These are phyloP conservation scores for Calephelis perditalis DNA, from an alignment of 2,888 invertebrate genomes.

Conservation along the genomic window DNA sequence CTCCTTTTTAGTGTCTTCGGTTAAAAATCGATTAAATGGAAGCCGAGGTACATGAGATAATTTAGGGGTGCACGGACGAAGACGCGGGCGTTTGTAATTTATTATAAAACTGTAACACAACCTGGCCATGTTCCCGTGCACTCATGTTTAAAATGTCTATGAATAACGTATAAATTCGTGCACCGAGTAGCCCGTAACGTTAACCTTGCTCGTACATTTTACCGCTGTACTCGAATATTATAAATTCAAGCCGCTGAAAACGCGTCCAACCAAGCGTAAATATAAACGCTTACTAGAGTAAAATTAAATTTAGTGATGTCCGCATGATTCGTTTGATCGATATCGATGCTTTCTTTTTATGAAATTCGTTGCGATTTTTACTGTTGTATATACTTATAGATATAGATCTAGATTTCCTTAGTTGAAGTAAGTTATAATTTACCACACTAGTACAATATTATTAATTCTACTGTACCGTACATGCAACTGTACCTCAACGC, in stretches of 20 bases:
- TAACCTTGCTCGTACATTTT: conserved; percentile 10
- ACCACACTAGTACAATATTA: not conserved
- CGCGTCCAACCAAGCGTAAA: conserved; percentile 6
- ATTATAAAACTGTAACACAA: not conserved
- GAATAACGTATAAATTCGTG: conserved; percentile 11
- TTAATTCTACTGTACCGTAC: not conserved
- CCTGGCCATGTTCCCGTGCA: conserved; percentile 8
- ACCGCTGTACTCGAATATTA: conserved; percentile 1
- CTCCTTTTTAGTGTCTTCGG: too few species aligned
- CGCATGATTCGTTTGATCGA: not conserved
- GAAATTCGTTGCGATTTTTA: not conserved
- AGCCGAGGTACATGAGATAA: too few species aligned
- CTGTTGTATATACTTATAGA: not conserved
- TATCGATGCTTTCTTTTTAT: not conserved
- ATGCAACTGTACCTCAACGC: not conserved
- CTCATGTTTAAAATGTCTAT: conserved; percentile 15
- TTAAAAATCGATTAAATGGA: too few species aligned
- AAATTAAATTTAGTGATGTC: conserved; percentile 1
- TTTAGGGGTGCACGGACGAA: too few species aligned
- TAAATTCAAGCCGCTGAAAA: not conserved
- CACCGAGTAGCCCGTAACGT: conserved; percentile 7
- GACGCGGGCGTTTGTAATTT: not conserved
- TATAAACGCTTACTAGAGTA: conserved; percentile 10
- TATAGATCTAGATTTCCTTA: too few species aligned
- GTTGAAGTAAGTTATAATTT: not conserved